Percentiles rank a stretch among this genome's conserved stretches.
Evolutionary conservation across 2,888 invertebrate species (phyloP).

Genomic region (Nesidiocoris tenuis): DNA sequence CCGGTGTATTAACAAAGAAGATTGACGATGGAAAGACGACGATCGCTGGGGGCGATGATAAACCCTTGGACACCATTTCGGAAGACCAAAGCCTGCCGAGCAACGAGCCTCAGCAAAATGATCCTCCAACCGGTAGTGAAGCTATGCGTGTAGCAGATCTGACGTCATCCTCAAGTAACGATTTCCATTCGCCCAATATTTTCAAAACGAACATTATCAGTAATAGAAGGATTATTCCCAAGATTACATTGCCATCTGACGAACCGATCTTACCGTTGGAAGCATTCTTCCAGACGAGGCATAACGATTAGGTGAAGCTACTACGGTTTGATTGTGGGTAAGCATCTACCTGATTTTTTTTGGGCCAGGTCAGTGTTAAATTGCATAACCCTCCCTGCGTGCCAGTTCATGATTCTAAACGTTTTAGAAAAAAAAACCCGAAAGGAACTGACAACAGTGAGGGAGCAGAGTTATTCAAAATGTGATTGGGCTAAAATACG

Average conservation of each 20-base stretch:
- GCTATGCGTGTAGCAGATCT: conserved; percentile 65
- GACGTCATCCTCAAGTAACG: conserved; percentile 70
- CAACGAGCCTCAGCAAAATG: conserved; percentile 42
- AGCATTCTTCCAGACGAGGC: conserved; percentile 70
- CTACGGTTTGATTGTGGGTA: no score
- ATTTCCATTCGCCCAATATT: conserved; percentile 69
- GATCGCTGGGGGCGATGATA: conserved; percentile 44
- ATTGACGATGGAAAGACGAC: conserved; percentile 48
- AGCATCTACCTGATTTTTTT: no score
- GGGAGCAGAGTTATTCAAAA: no score
- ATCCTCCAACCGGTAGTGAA: conserved; percentile 41
- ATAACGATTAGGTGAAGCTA: no score
- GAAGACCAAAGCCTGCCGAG: conserved; percentile 37
- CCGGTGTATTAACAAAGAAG: conserved; percentile 47
- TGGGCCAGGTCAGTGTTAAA: no score
- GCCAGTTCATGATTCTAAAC: no score
- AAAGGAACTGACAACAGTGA: no score
- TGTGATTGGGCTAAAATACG: no score
- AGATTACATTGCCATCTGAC: conserved; percentile 74
- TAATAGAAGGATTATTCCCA: conserved; percentile 65
- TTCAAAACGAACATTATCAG: conserved; percentile 64
- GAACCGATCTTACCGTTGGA: conserved; percentile 78
- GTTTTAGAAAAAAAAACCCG: no score
- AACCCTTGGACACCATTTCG: conserved; percentile 9
- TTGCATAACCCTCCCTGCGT: no score